Evolutionary conservation across 2,888 invertebrate species (phyloP).

Genomic region (Petrophora chlorosata): DNA sequence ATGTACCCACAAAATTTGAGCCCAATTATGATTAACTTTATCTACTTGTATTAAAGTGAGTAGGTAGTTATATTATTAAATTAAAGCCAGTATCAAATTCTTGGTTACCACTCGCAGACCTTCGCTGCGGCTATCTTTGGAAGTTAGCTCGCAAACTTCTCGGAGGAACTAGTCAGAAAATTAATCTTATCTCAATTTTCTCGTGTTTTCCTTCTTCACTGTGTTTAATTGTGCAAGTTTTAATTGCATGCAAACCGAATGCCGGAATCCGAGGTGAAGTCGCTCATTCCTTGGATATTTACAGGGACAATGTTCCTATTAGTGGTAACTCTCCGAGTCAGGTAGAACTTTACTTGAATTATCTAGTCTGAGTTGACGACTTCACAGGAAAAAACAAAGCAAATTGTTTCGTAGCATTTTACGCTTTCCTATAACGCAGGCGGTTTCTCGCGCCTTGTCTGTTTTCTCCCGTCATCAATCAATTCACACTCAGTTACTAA

Average conservation of each 20-base stretch:
- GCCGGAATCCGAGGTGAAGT: conserved; percentile 51
- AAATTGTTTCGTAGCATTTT: too few species aligned
- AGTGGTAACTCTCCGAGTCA: conserved; percentile 24
- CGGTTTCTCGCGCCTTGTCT: too few species aligned
- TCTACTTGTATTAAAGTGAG: conserved; percentile 15
- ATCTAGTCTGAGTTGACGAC: neutral
- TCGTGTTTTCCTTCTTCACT: conserved; percentile 67
- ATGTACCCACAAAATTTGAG: too few species aligned
- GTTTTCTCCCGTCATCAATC: too few species aligned
- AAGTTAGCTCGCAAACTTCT: conserved; percentile 59
- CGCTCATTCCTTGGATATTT: conserved; percentile 52
- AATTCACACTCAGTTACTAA: neutral
- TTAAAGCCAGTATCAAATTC: conserved; percentile 42
- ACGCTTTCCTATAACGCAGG: too few species aligned
- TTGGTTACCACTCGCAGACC: conserved; percentile 41
- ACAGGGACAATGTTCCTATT: conserved; percentile 53
- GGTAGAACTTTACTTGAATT: neutral
- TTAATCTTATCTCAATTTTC: conserved; percentile 78
- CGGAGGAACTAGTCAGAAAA: conserved; percentile 67
- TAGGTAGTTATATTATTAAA: conserved; percentile 36
- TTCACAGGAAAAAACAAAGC: too few species aligned
- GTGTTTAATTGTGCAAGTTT: conserved; percentile 77
- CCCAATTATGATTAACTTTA: neutral
- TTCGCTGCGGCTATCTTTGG: conserved; percentile 50
- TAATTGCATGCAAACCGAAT: conserved; percentile 74